Evolutionary conservation across 2,888 invertebrate genomes (phyloP).

Genomic region (Troides oblongomaculatus): DNA sequence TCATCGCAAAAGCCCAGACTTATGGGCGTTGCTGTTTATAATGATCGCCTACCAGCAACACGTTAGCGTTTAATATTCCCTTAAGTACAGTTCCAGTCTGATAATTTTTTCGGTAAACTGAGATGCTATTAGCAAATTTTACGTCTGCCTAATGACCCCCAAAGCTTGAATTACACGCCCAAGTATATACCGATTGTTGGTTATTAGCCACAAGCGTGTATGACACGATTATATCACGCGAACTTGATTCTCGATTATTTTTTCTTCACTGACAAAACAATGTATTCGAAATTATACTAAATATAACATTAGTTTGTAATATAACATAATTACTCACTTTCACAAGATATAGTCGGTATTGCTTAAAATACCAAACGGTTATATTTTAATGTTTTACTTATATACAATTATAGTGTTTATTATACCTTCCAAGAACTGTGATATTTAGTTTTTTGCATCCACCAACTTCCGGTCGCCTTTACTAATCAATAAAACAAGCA

Average conservation of each 20-base stretch:
- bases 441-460: too few species aligned
- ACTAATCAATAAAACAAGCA: too few species aligned
- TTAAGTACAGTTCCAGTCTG: conserved; percentile 57
- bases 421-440: too few species aligned
- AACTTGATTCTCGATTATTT: conserved; percentile 14
- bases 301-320: background rate
- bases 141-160: conserved; percentile 58
- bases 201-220: conserved; percentile 50
- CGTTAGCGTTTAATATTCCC: conserved; percentile 63
- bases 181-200: conserved; percentile 45
- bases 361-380: too few species aligned
- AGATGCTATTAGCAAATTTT: conserved; percentile 57
- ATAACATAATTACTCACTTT: too few species aligned
- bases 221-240: conserved; percentile 45
- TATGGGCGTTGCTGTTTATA: conserved; percentile 53
- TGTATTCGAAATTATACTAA: background rate
- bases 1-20: conserved; percentile 56
- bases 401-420: too few species aligned
- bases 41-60: conserved; percentile 58
- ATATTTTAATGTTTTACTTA: too few species aligned
- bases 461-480: too few species aligned
- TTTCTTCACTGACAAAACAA: conserved; percentile 12
- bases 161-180: conserved; percentile 56
- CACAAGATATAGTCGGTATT: too few species aligned
- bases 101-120: conserved; percentile 49